These are phyloP conservation scores for Anguilla pacifica DNA, from an alignment of 2,797 vertebrate species.

Conservation along the genomic window DNA sequence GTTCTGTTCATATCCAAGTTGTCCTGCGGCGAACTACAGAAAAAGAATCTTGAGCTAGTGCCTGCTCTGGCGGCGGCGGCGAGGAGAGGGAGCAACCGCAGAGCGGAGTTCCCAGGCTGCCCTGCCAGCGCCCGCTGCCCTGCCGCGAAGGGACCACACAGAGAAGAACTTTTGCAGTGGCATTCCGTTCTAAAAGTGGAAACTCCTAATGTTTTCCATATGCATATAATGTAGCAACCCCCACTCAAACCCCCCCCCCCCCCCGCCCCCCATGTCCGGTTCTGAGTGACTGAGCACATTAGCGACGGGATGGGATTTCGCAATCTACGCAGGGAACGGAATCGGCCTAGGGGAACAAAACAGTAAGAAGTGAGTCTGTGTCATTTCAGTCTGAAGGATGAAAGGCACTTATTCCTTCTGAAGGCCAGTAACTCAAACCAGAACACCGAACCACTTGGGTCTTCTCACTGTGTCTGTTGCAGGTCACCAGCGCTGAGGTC, in stretches of 20 bases:
- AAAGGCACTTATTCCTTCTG: background rate
- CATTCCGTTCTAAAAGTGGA: slow-evolving; percentile 53
- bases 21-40: background rate
- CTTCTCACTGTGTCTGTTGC: background rate
- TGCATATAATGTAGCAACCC: slow-evolving; percentile 22
- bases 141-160: slow-evolving; percentile 41
- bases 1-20: background rate
- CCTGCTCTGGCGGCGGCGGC: background rate
- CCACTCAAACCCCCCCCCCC: background rate
- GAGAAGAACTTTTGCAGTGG: slow-evolving; percentile 33
- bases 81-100: background rate
- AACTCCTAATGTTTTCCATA: slow-evolving; percentile 37
- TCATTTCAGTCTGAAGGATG: background rate
- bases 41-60: background rate
- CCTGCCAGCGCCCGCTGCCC: slow-evolving; percentile 35
- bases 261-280: background rate
- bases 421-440: background rate
- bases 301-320: slow-evolving; percentile 21
- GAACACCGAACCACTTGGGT: background rate
- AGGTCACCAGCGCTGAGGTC: background rate
- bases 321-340: slow-evolving; percentile 16
- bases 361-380: background rate
- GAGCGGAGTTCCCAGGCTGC: slow-evolving; percentile 20
- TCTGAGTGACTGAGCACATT: background rate
- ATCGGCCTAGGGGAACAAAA: background rate